Conservation (phyloP, 1,140 invertebrate species). For the Danaus plexippus region DNA sequence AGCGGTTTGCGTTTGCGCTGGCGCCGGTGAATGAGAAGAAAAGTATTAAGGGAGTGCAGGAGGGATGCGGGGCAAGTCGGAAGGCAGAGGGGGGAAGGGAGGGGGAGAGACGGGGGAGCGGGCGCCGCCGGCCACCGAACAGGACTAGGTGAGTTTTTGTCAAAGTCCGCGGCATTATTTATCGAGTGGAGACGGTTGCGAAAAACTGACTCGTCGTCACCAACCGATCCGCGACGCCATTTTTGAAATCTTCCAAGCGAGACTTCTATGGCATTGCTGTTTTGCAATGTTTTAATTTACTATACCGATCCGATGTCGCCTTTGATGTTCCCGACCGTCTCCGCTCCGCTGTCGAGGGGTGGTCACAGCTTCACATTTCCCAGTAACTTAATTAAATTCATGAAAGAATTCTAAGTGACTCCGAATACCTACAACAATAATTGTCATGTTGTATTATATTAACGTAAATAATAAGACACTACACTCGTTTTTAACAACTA, state of each 20-base stretch:
- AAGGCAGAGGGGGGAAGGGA: constrained; percentile 14
- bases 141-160: constrained; percentile 70
- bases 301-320: constrained; percentile 33
- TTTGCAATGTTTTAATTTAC: constrained; percentile 68
- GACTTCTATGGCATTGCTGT: constrained; percentile 52
- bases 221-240: constrained; percentile 57
- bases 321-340: constrained; percentile 66
- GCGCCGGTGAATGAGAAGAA: constrained; percentile 63
- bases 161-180: constrained; percentile 69
- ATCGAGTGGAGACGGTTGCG: constrained; percentile 68
- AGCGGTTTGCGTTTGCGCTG: constrained; percentile 55
- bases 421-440: constrained; percentile 16
- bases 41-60: constrained; percentile 43
- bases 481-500: constrained; percentile 10
- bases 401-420: constrained; percentile 9
- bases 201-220: constrained; percentile 66
- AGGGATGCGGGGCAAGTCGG: constrained; percentile 23
- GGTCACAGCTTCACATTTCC: constrained; percentile 25
- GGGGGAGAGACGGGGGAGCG: constrained; percentile 31
- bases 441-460: constrained; percentile 5
- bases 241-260: constrained; percentile 62
- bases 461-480: constrained; percentile 17
- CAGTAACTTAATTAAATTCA: constrained; percentile 18
- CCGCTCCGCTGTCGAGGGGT: constrained; percentile 26
- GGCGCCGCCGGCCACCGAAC: constrained; percentile 61